These are phyloP conservation scores for Bergia puertoricense DNA, from an alignment of 92 coral and sea anemone species.

Conservation along the genomic window DNA sequence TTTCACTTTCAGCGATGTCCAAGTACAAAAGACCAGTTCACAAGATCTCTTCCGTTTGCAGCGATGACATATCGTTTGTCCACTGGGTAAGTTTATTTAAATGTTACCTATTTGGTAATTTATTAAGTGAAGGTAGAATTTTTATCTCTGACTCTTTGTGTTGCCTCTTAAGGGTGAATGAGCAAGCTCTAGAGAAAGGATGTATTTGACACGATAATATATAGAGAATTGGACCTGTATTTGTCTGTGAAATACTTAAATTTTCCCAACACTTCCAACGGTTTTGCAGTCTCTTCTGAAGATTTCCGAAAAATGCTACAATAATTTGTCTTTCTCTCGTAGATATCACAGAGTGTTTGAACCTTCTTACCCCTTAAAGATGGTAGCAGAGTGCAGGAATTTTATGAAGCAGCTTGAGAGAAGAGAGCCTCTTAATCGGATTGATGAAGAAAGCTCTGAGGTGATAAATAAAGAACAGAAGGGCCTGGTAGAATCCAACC, in stretches of 20 bases:
- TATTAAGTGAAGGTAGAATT: not conserved
- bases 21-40: not conserved
- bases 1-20: conserved; percentile 32
- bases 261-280: not conserved
- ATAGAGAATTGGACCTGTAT: not conserved
- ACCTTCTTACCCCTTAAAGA: not conserved
- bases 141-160: no score
- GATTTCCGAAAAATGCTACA: not conserved
- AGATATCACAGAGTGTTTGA: conserved; percentile 29
- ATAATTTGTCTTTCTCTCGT: not conserved
- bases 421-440: not conserved
- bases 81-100: conserved; percentile 10
- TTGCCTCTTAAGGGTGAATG: not conserved
- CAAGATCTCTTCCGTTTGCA: conserved; percentile 43
- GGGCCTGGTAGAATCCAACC: not conserved
- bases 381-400: conserved; percentile 12
- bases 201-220: not conserved
- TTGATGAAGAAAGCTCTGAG: not conserved
- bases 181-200: not conserved
- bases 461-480: not conserved
- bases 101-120: not conserved
- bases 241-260: not conserved
- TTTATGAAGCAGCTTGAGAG: conserved; percentile 20
- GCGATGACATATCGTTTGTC: conserved; percentile 38
- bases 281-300: no score